These are phyloP conservation scores for Lacerta bilineata DNA, from an alignment of 2,797 vertebrate genomes.

Conservation along the genomic window DNA sequence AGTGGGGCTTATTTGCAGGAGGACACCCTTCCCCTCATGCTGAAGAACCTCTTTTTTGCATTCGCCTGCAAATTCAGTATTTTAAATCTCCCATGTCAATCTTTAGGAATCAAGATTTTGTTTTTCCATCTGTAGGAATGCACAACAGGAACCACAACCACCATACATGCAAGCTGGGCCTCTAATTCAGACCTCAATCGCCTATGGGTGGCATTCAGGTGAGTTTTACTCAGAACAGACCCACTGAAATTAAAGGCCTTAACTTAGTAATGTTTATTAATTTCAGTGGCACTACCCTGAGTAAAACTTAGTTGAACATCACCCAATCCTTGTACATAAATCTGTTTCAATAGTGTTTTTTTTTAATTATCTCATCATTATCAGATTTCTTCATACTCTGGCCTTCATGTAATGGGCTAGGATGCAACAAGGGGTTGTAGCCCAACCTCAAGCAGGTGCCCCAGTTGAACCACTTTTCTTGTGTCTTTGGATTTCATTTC, in stretches of 20 bases:
- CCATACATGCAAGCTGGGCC: background rate
- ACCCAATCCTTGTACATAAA: background rate
- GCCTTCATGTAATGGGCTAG: too few relatives aligned
- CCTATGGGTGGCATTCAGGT: too few relatives aligned
- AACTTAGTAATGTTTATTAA: too few relatives aligned
- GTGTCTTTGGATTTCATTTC: background rate
- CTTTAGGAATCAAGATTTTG: background rate
- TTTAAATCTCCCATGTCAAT: background rate
- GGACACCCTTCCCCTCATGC: too few relatives aligned
- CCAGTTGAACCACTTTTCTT: background rate
- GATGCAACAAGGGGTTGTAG: background rate
- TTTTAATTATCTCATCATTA: background rate
- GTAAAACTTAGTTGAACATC: too few relatives aligned
- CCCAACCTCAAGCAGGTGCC: background rate
- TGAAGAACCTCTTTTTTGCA: too few relatives aligned
- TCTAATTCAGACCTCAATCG: background rate
- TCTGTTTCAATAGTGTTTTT: background rate
- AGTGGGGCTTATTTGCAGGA: background rate
- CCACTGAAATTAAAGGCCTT: too few relatives aligned
- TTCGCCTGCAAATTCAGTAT: background rate
- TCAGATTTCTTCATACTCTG: background rate
- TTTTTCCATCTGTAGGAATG: background rate
- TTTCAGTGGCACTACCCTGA: too few relatives aligned
- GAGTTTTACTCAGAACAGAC: too few relatives aligned
- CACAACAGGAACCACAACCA: background rate